These are phyloP conservation scores for Gasterosteus nipponicus DNA, from an alignment of 2,113 vertebrate genomes.

Conservation along the genomic window DNA sequence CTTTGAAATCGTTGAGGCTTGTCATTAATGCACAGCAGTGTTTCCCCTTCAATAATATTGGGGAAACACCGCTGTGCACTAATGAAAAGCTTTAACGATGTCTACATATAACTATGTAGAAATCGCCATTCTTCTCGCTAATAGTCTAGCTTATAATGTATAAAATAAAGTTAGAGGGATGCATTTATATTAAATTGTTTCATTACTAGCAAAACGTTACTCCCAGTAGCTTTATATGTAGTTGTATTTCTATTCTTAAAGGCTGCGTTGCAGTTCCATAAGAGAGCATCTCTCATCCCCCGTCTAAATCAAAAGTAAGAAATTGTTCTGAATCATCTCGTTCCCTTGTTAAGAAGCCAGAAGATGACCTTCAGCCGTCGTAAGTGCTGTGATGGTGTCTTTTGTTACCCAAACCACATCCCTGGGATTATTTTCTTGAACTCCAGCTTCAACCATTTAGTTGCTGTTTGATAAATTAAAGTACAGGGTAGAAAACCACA, in stretches of 20 bases:
- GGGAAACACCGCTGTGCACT: neutral
- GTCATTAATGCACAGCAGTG: too few relatives aligned
- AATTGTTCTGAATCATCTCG: neutral
- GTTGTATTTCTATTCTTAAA: neutral
- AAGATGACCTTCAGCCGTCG: neutral
- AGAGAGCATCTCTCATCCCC: neutral
- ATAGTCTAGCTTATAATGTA: neutral
- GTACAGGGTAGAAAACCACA: neutral
- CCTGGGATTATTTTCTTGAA: neutral
- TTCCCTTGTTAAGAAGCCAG: neutral
- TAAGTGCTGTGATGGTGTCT: neutral
- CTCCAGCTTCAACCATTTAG: neutral
- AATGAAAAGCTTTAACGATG: neutral
- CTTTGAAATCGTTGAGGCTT: too few relatives aligned
- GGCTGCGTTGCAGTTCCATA: neutral
- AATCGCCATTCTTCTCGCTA: neutral
- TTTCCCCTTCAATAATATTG: too few relatives aligned
- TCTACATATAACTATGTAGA: too few relatives aligned
- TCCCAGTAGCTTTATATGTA: neutral
- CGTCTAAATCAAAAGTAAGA: neutral
- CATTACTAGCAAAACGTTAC: neutral
- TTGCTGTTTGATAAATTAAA: neutral
- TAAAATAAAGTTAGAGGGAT: neutral
- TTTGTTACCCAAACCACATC: neutral
- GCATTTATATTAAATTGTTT: neutral